Evolutionary conservation across 2,888 invertebrate species (phyloP).

Genomic region (Hartigia nigra): DNA sequence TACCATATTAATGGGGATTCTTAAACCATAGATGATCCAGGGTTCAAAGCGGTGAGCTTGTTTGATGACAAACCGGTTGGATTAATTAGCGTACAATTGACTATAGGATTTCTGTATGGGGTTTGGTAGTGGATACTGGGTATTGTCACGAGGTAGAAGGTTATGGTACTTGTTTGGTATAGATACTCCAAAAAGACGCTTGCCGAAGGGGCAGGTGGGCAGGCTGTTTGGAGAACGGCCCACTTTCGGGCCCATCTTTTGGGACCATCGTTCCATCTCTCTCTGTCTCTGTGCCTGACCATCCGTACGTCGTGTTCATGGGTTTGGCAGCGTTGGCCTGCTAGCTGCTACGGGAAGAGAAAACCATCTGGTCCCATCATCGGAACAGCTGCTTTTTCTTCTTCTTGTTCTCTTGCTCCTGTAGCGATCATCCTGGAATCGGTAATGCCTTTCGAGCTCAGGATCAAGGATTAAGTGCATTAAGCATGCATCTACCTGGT

Average conservation of each 20-base stretch:
- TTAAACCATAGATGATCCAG: neutral
- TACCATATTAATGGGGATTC: neutral
- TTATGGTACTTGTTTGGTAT: neutral
- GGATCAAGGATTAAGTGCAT: neutral
- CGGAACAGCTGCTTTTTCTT: neutral
- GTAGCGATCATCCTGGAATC: neutral
- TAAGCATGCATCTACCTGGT: neutral
- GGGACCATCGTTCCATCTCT: constrained; percentile 16
- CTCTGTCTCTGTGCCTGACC: constrained; percentile 10
- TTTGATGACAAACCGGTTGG: neutral
- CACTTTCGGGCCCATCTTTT: constrained; percentile 43
- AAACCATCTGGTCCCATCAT: constrained; percentile 5
- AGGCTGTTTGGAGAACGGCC: constrained; percentile 61
- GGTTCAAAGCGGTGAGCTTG: neutral
- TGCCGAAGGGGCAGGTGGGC: constrained; percentile 52
- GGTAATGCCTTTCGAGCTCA: neutral
- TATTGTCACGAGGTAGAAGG: neutral
- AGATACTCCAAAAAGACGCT: neutral
- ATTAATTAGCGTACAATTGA: neutral
- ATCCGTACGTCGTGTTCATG: neutral
- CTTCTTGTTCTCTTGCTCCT: neutral
- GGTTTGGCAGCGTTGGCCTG: constrained; percentile 1
- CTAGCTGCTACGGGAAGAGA: neutral
- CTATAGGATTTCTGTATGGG: neutral
- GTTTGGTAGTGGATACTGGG: neutral